These are phyloP conservation scores for Cariama cristata DNA, from an alignment of 2,113 vertebrate genomes.

Conservation along the genomic window DNA sequence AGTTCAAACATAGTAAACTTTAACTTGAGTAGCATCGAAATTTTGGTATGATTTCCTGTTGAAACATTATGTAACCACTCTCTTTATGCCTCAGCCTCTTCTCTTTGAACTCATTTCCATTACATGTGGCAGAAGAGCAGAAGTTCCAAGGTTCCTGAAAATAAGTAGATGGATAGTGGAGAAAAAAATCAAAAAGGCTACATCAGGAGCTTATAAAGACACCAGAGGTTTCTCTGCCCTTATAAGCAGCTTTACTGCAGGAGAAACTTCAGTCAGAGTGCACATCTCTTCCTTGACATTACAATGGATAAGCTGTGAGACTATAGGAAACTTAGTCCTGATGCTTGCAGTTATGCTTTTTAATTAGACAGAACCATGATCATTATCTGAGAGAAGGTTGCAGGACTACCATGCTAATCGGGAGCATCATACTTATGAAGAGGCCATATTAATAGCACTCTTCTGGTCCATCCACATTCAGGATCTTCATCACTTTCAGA, in stretches of 20 bases:
- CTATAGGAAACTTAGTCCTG: not conserved
- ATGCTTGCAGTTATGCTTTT: not conserved
- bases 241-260: not conserved
- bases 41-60: not conserved
- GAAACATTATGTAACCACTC: not conserved
- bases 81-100: not conserved
- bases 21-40: not conserved
- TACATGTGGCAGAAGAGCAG: not conserved
- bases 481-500: not conserved
- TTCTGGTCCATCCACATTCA: not conserved
- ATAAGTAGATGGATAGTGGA: not conserved
- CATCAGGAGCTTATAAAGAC: not conserved
- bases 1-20: not conserved
- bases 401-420: not conserved
- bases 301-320: not conserved
- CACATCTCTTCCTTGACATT: not conserved
- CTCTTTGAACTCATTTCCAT: not conserved
- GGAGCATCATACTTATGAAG: not conserved
- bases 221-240: not conserved
- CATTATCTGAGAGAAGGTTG: not conserved
- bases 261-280: not conserved
- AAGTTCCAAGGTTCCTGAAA: not conserved
- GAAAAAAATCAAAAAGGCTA: not conserved
- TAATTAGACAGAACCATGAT: not conserved
- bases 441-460: not conserved